Evolutionary conservation across 2,797 vertebrate species (phyloP).

Genomic region (Chelmon rostratus): DNA sequence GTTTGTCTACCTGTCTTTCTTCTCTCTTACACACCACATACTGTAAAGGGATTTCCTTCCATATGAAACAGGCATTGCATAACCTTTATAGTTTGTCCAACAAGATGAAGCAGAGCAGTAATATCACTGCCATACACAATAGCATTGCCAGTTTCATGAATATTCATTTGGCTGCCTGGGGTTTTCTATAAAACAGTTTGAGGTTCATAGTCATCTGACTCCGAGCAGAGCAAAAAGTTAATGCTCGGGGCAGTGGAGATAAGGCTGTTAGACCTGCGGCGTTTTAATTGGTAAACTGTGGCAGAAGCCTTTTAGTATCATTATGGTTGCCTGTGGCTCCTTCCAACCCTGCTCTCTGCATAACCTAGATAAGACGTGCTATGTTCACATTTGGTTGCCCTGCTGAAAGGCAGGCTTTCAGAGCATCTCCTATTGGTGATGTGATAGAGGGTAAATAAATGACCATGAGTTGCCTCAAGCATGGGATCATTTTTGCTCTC

Average conservation of each 20-base stretch:
- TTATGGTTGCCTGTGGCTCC: conserved; percentile 72
- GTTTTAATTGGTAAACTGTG: conserved; percentile 84
- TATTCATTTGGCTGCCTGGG: conserved; percentile 72
- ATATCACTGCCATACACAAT: conserved; percentile 64
- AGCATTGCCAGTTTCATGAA: conserved; percentile 61
- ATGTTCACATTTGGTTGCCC: conserved; percentile 63
- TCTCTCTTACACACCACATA: conserved; percentile 22
- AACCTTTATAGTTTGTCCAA: conserved; percentile 54
- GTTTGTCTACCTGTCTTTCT: conserved; percentile 27
- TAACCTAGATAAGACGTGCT: conserved; percentile 79
- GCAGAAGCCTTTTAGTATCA: conserved; percentile 74
- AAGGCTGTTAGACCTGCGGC: conserved; percentile 76
- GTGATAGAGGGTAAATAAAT: conserved; percentile 74
- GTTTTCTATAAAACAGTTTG: conserved; percentile 73
- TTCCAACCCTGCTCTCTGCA: conserved; percentile 79
- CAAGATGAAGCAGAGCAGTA: conserved; percentile 56
- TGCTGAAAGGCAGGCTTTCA: conserved; percentile 70
- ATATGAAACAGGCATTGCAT: conserved; percentile 53
- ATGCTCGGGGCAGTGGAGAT: conserved; percentile 71
- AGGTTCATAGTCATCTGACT: conserved; percentile 66
- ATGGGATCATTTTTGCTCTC: conserved; percentile 61
- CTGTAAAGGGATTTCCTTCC: conserved; percentile 52
- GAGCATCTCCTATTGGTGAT: conserved; percentile 66
- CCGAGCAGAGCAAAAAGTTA: conserved; percentile 69
- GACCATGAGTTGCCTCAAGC: conserved; percentile 56